Percentiles rank a stretch among this genome's conserved stretches.
These are phyloP conservation scores for Scomber japonicus DNA, from an alignment of 2,113 vertebrate species.

Conservation along the genomic window DNA sequence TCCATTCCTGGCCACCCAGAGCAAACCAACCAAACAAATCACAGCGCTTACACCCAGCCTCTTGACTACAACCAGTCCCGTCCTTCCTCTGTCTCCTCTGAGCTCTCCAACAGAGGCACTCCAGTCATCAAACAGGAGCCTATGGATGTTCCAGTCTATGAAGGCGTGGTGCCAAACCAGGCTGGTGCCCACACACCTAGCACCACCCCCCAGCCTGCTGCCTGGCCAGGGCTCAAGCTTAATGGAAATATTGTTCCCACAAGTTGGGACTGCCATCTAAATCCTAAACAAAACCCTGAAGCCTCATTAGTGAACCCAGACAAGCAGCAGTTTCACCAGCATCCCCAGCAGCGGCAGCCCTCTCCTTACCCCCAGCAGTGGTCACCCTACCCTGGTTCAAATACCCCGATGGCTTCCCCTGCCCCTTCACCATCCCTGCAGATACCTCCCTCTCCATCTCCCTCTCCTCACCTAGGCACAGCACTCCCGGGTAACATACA, in stretches of 20 bases:
- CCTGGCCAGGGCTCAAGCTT: slow-evolving; percentile 87
- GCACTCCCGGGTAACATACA: slow-evolving; percentile 55
- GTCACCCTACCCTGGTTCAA: slow-evolving; percentile 72
- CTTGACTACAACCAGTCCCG: slow-evolving; percentile 83
- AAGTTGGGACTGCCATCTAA: slow-evolving; percentile 76
- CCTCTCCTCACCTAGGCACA: slow-evolving; percentile 75
- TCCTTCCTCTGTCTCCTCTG: slow-evolving; percentile 79
- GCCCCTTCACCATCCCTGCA: slow-evolving; percentile 74
- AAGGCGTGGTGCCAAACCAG: slow-evolving; percentile 73
- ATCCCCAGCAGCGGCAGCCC: slow-evolving; percentile 73
- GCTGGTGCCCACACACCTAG: slow-evolving; percentile 66
- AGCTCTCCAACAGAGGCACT: slow-evolving; percentile 77
- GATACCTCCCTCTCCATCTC: slow-evolving; percentile 68
- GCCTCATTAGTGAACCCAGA: slow-evolving; percentile 78
- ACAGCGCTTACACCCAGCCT: slow-evolving; percentile 59
- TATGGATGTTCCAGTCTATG: slow-evolving; percentile 83
- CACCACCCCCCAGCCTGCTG: slow-evolving; percentile 70
- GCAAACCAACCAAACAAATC: slow-evolving; percentile 75
- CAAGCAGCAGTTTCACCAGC: slow-evolving; percentile 84
- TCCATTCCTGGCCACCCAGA: slow-evolving; percentile 84
- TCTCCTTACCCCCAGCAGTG: slow-evolving; percentile 81
- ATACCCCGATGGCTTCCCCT: slow-evolving; percentile 72
- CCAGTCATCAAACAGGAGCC: slow-evolving; percentile 95
- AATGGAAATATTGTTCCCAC: slow-evolving; percentile 79
- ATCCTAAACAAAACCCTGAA: slow-evolving; percentile 66